Conservation (phyloP, 2,888 invertebrate genomes). For the Caenorhabditis sinica region DNA sequence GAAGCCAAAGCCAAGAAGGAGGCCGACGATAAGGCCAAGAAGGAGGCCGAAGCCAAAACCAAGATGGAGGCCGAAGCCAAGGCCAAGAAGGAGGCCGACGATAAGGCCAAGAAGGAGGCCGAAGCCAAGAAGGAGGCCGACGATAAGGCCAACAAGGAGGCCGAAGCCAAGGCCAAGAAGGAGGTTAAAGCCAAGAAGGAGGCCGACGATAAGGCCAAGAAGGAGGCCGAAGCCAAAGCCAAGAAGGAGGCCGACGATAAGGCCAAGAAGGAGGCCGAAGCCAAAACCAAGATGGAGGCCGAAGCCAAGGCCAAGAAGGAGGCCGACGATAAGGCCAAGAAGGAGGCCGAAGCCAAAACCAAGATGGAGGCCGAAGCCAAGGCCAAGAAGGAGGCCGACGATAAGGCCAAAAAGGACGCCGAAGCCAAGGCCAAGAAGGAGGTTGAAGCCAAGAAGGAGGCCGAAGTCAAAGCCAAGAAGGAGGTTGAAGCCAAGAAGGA, state of each 20-base stretch:
- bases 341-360: slow-evolving; percentile 35
- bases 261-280: slow-evolving; percentile 54
- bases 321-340: slow-evolving; percentile 43
- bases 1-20: slow-evolving; percentile 42
- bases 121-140: slow-evolving; percentile 38
- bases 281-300: slow-evolving; percentile 61
- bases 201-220: slow-evolving; percentile 15
- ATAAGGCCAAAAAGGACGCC: slow-evolving; percentile 26
- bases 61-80: slow-evolving; percentile 51
- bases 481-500: slow-evolving; percentile 51
- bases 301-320: slow-evolving; percentile 18
- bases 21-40: slow-evolving; percentile 43
- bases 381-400: slow-evolving; percentile 32
- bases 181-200: slow-evolving; percentile 28
- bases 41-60: slow-evolving; percentile 26
- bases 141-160: background rate
- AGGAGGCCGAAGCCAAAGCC: slow-evolving; percentile 47
- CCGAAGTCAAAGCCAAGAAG: slow-evolving; percentile 52
- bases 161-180: slow-evolving; percentile 29
- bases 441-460: slow-evolving; percentile 40
- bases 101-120: slow-evolving; percentile 13
- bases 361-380: slow-evolving; percentile 39
- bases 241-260: slow-evolving; percentile 28
- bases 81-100: slow-evolving; percentile 52
- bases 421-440: slow-evolving; percentile 19